phyloP scores from a whole-genome alignment of 1,140 invertebrate genomes.

The Monomorium pharaonis region DNA sequence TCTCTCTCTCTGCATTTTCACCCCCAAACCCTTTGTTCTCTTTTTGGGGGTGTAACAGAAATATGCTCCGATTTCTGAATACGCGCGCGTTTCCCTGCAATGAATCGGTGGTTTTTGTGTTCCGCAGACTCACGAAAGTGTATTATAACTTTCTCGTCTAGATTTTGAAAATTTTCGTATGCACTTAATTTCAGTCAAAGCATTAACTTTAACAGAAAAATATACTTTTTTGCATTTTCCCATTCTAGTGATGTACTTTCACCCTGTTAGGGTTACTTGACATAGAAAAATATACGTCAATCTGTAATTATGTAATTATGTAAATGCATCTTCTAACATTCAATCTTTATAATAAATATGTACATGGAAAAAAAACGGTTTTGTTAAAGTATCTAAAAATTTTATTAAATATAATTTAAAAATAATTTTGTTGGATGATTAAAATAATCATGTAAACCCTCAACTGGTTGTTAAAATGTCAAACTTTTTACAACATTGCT shows the following conservation, averaged over 20 bases:
- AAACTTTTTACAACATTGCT: too few species aligned
- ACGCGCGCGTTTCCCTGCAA: slow-evolving; percentile 10
- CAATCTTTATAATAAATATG: background rate
- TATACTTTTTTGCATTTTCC: background rate
- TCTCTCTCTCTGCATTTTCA: slow-evolving; percentile 2
- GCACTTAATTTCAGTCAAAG: background rate
- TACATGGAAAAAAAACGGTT: too few species aligned
- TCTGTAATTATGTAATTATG: too few species aligned
- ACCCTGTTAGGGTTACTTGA: background rate
- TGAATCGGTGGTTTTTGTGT: slow-evolving; percentile 21
- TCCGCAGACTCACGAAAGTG: background rate
- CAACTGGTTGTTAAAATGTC: too few species aligned
- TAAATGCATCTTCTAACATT: background rate
- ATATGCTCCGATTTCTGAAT: slow-evolving; percentile 45
- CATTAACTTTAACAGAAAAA: background rate
- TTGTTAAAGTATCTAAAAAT: too few species aligned
- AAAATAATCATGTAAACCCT: too few species aligned
- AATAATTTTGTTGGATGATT: too few species aligned
- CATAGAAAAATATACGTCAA: background rate
- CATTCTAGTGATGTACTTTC: background rate
- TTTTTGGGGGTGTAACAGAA: slow-evolving; percentile 22
- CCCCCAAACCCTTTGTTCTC: slow-evolving; percentile 18
- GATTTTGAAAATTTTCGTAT: slow-evolving; percentile 20
- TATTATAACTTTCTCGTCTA: background rate
- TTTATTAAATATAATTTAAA: too few species aligned